Evolutionary conservation across 2,797 vertebrate genomes (phyloP), one percentile per base, ranked within the genome.

Genomic region (Anniella stebbinsi): DNA sequence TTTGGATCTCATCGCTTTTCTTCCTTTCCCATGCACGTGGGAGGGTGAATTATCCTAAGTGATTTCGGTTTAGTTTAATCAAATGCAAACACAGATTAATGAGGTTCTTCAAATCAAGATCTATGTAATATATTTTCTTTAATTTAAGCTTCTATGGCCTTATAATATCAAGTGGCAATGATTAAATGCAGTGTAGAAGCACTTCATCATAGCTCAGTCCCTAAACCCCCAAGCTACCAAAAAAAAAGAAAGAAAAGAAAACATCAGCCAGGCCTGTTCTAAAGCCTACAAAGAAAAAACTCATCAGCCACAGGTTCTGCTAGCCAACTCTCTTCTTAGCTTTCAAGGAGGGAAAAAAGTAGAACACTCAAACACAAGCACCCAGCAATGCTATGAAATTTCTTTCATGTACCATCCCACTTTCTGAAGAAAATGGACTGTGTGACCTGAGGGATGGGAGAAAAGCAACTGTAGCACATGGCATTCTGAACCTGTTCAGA

Each of bases 61-160:
- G 75, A 94, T 90, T 90, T 91, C 76, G 94, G 82, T 72, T 93
- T 93, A 93, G 51, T 87, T 94, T 93, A 93, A 92, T 93, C 94
- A 94, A 95, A 93, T 78, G 48, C 69, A 96, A 93, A 93, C 86
- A 93, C 87, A 95, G 93, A 86, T 70, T 88, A 93, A 94, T 89
- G 90, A 83, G 90, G 69, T 89, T 94, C 92, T 84, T 80, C 92
- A 95, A 94, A 92, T 88, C 51, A 90, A 94, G 86, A 84, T 73
- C 84, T 93, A 88, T 17, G 30, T 5, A 91, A 95, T 87, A 94
- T 36, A 88, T 92, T 94, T 91, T 83, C 91, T 92, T 92, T 94
- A 93, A 93, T 86, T 94, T 95, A 91, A 91, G 93, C 84, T 91
- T 92, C 66, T 91, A 60, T 86, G 93, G 93, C 86, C 91, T 69